phyloP scores from a whole-genome alignment of 2,797 vertebrate genomes.

The Amniataba percoides region DNA sequence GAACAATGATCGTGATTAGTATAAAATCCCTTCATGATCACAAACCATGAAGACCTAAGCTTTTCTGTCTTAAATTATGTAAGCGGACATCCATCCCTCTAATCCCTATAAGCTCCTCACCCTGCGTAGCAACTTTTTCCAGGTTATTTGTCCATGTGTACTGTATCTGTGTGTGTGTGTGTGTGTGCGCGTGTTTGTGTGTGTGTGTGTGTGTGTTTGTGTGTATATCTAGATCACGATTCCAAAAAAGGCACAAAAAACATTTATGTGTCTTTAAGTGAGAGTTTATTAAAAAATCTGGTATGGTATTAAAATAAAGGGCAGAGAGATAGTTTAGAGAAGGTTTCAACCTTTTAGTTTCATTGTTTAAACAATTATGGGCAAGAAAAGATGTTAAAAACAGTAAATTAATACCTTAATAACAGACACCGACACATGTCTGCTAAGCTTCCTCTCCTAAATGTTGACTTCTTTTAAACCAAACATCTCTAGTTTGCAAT shows the following conservation, averaged over 20 bases:
- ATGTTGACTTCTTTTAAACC: no score
- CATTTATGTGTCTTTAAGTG: slow-evolving; percentile 1
- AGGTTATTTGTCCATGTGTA: slow-evolving; percentile 13
- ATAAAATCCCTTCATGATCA: slow-evolving; percentile 51
- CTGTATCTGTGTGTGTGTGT: slow-evolving; percentile 2
- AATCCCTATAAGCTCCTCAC: slow-evolving; percentile 47
- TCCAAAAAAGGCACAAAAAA: background rate
- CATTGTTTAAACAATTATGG: background rate
- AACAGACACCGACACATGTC: background rate
- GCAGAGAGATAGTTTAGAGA: background rate
- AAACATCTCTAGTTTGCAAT: no score
- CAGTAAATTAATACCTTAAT: background rate
- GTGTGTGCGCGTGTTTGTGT: no score
- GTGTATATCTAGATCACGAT: background rate
- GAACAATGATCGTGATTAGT: slow-evolving; percentile 45
- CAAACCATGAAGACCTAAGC: slow-evolving; percentile 50
- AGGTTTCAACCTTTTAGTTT: background rate
- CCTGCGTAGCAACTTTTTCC: slow-evolving; percentile 13
- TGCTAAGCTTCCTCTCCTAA: no score
- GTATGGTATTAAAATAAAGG: background rate
- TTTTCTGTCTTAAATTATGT: slow-evolving; percentile 37
- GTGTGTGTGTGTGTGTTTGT: no score
- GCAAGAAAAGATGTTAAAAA: background rate
- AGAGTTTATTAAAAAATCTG: background rate
- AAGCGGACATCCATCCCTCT: slow-evolving; percentile 43